Base-by-base conservation (phyloP, 2,113 vertebrate genomes). In the Seriola aureovittata region DNA sequence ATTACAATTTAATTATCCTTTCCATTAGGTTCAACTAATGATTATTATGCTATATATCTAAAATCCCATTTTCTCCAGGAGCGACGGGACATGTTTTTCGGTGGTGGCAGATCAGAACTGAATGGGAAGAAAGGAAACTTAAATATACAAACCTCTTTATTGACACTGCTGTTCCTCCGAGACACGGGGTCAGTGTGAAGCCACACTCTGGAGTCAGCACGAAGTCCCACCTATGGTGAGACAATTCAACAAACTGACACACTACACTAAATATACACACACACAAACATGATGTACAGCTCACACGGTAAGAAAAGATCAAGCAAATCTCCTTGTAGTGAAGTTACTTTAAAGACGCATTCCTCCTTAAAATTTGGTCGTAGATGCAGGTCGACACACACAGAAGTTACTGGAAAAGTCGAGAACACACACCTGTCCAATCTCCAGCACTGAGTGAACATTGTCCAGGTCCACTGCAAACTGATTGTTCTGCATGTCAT, bases 131-230 rank as follows among this genome's bases (percentile, higher is more conserved):
- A 21, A 29, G 17, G 19, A 68, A 34, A 42, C 13, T 25, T 63
- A 8, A 52, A 59, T 14, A 10, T 34, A 81, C 94, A 84, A 93
- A 99, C 98, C 97, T 96, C 91, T 0, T 2, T 34, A 0, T 92
- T 67, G 9, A 97, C 70, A 0, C 94, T 94, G 4, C 14, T 2
- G 23, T 97, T 97, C 74, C 52, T 93, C 59, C 91, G 93, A 3
- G 97, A 99, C 4, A 99, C 55, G 0, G 98, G 98, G 80, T 99
- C 98, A 3, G 97, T 96, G 88, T 99, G 97, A 94, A 98, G 88
- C 97, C 97, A 99, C 0, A 99, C 89, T 1, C 64, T 6, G 0
- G 93, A 91, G 9, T 81, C 82, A 0, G 71, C 81, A 42, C 90
- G 85, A 0, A 97, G 87, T 5, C 97, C 96, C 65, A 99, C 97